Base-by-base conservation (phyloP, 2,888 invertebrate species). In the Eupelmus urozonus region DNA sequence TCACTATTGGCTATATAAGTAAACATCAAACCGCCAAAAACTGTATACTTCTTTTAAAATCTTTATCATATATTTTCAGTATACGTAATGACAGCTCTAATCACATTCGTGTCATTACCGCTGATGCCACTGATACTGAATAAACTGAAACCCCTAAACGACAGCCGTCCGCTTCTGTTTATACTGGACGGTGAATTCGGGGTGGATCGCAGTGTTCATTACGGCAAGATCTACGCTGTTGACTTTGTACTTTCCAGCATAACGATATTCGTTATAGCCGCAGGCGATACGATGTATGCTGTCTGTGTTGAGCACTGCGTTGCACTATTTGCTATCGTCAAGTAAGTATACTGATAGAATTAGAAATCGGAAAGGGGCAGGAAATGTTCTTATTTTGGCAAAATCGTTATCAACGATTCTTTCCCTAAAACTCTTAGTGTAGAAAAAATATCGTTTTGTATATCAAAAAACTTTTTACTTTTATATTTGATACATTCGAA, bases 1-100 rank as follows among this genome's bases (percentile, higher is more conserved):
- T 71, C 11, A 71, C 71, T 11, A 34, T 71, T 23, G 16, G 13
- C 23, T 71, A 71, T 23, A 71, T 62, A 71, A 34, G 71, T 67
- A 67, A n/a, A n/a, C n/a, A 27, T 27, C 53, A 59, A n/a, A n/a
- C 9, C 9, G n/a, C n/a, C n/a, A n/a, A n/a, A n/a, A n/a, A n/a
- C n/a, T n/a, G n/a, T n/a, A n/a, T n/a, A n/a, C n/a, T n/a, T n/a
- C n/a, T n/a, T n/a, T n/a, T n/a, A n/a, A n/a, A n/a, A n/a, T n/a
- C n/a, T n/a, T n/a, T n/a, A n/a, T n/a, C n/a, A n/a, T n/a, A n/a
- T n/a, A 49, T 49, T 49, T 49, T n/a, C 16, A 70, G 59, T 27
- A 4, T 70, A 70, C 49, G 27, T 60, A 60, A 5, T 29, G 7
- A 20, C 49, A 2, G 55, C 42, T 1, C 27, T 27, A 13, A n/a